Conservation (phyloP, 2,113 vertebrate species). For the Himantopus leucocephalus region DNA sequence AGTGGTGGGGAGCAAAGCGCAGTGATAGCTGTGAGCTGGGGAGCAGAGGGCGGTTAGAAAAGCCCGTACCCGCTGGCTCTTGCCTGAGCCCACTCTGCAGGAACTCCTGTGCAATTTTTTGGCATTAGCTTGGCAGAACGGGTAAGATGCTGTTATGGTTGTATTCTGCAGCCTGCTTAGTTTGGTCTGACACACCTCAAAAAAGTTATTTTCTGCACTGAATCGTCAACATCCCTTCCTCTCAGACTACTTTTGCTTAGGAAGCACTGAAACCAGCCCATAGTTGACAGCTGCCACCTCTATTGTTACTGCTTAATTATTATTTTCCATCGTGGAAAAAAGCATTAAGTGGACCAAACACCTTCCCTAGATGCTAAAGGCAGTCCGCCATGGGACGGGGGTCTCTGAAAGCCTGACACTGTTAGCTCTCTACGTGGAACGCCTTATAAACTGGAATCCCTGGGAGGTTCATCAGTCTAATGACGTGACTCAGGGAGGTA, state of each 20-base stretch:
- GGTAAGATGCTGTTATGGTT: neutral
- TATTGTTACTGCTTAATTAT: neutral
- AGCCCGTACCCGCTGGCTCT: neutral
- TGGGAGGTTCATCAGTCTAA: neutral
- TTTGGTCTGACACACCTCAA: neutral
- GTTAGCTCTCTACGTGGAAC: neutral
- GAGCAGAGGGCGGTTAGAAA: neutral
- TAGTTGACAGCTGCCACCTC: neutral
- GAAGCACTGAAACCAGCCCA: neutral
- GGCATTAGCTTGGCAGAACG: neutral
- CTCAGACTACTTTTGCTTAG: neutral
- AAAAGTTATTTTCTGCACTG: neutral
- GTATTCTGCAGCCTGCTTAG: neutral
- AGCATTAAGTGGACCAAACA: neutral
- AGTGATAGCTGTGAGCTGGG: neutral
- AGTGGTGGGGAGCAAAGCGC: neutral
- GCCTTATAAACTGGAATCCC: neutral
- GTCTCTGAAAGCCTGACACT: neutral
- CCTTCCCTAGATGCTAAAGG: neutral
- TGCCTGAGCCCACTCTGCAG: neutral
- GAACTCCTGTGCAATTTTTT: accelerated
- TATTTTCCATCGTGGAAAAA: neutral
- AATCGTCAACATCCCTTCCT: neutral
- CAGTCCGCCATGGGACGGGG: neutral
- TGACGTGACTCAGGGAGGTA: neutral